A percentile compares a stretch with the other conserved stretches of the same genome.
These are phyloP conservation scores for Luffia ferchaultella DNA, from an alignment of 2,888 invertebrate species.

Conservation along the genomic window DNA sequence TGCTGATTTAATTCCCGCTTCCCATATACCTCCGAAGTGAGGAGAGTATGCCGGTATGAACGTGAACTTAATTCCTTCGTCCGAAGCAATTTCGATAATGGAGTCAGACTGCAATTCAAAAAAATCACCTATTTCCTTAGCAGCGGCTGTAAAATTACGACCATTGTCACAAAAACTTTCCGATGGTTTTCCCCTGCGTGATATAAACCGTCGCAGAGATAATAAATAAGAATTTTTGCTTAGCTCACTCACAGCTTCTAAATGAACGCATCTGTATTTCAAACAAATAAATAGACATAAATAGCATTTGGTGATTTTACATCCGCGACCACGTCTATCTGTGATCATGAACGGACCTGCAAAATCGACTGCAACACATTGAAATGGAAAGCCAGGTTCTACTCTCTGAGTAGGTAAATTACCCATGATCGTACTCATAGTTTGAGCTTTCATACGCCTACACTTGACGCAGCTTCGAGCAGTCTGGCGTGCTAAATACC, in stretches of 20 bases:
- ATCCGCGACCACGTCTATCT: constrained; percentile 10
- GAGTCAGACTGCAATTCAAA: too few species aligned
- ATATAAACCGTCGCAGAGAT: not conserved
- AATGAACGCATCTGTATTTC: not conserved
- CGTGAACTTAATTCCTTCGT: constrained; percentile 17
- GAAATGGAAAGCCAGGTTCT: constrained; percentile 10
- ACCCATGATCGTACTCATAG: constrained; percentile 11
- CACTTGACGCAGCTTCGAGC: constrained; percentile 10
- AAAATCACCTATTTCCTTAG: too few species aligned
- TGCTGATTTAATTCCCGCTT: constrained; percentile 9
- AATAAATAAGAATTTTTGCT: constrained; percentile 1
- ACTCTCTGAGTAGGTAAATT: constrained; percentile 9
- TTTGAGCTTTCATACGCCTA: constrained; percentile 6
- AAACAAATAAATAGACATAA: constrained; percentile 12
- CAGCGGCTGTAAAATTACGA: not conserved
- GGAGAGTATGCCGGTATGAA: constrained; percentile 16
- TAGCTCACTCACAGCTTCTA: not conserved
- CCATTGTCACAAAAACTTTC: constrained; percentile 4
- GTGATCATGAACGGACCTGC: constrained; percentile 9
- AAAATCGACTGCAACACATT: constrained; percentile 5
- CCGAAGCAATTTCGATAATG: too few species aligned
- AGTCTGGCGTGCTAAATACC: constrained; percentile 9
- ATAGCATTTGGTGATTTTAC: constrained; percentile 13
- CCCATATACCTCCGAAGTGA: constrained; percentile 19
- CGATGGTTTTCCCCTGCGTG: constrained; percentile 1